Evolutionary conservation across 1,140 invertebrate genomes (phyloP), one percentile per base, ranked within the genome.

Genomic region (Cephus cinctus): DNA sequence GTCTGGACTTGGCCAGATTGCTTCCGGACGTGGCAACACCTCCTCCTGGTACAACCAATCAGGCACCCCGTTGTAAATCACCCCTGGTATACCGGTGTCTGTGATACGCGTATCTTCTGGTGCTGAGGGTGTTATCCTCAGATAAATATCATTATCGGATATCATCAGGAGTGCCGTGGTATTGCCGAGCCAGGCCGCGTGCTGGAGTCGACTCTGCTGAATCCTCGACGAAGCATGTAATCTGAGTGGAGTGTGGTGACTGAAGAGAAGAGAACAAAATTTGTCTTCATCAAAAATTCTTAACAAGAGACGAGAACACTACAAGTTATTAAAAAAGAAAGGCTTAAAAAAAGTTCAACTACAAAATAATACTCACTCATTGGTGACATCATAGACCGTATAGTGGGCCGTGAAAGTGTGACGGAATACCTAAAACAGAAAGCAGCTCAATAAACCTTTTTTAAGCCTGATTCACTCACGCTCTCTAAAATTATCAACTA

Each of bases 41-140:
- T 90, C 88, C 73, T 92, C 88, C 83, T 95, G 92, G 76, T 97
- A 96, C 2, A 96, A 71, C 92, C 92, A 97, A 73, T 96, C 93
- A 1, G 93, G 90, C 16, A 96, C 83, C 16, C 93, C 94, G 74
- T 96, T 96, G 76, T 90, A 96, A 31, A 94, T 79, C 18, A 85
- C 65, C 19, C 87, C 88, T 3, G 86, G 83, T 30, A 80, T 61
- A 1, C 91, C 90, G 32, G 84, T 87, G 47, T 81, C 81, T 9
- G 91, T 94, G 47, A 96, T 79, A 23, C 85, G 79, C 45, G 81
- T 77, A 50, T 85, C 81, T 46, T 82, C 79, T 6, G 78, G 78
- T 20, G 83, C 79, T 3, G 71, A 64, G 0, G 89, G 88, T 5
- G 84, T 83, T 44, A 81, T 75, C 52, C 88, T 82, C 54, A 92